Evolutionary conservation across 2,113 vertebrate genomes (phyloP), one percentile per base, ranked within the genome.

Genomic region (Microcebus lehilahytsara): DNA sequence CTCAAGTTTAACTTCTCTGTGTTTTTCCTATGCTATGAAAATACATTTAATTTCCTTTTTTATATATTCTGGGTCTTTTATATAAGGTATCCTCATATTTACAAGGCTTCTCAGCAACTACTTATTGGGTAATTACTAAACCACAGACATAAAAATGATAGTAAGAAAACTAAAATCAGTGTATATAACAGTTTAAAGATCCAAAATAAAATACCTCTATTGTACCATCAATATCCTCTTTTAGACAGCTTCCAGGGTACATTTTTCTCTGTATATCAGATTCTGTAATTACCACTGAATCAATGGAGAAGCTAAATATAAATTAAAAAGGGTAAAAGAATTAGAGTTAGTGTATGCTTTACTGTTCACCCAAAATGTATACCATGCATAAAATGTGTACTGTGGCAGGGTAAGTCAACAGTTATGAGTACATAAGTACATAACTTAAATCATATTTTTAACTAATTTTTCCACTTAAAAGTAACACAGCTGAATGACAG

Each of bases 191-290:
- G 27, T 96, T 95, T 95, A 85, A 96, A 94, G 90, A 88, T 64
- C 89, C 88, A 95, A 96, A 88, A 77, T n/a, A 78, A 0, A 20
- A 89, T 99, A 99, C 99, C 99, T 99, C 95, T 75, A 94, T 0
- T 85, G 88, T 4, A 93, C 62, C 60, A 83, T 96, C 93, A n/a
- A 67, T 2, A 79, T 64, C 96, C 95, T 98, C 97, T n/a, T 97
- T 95, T 93, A 83, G 75, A 98, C 87, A 77, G 93, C 32, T 97
- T 98, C 96, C 97, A 71, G 78, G 27, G 58, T 86, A 49, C 9
- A 93, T 86, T 60, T 79, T 93, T 95, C 97, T 98, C 90, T 46
- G 92, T 88, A 90, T 86, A 87, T 89, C 60, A 62, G 98, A 96
- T 93, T 97, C 92, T 37, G 96, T 90, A 34, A 98, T 97, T 71